phyloP scores from a whole-genome alignment of 2,888 invertebrate genomes.

The Drosophila algonquin region DNA sequence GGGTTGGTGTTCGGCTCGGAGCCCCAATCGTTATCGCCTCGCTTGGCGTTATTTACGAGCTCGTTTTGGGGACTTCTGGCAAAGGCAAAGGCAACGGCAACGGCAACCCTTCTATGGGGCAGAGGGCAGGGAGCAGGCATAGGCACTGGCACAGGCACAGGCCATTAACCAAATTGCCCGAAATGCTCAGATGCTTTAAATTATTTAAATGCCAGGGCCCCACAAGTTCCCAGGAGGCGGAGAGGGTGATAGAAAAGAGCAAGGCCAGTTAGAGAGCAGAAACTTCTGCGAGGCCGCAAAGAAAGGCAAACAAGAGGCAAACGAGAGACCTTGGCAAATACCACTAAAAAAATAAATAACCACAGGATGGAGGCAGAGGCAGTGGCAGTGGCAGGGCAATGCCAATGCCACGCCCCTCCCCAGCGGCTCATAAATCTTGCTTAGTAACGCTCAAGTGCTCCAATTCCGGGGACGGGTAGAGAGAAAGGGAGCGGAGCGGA shows the following conservation, averaged over 20 bases:
- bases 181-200: constrained; percentile 68
- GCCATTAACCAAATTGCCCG: constrained; percentile 76
- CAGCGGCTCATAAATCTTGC: constrained; percentile 74
- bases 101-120: constrained; percentile 33
- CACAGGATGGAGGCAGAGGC: constrained; percentile 15
- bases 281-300: constrained; percentile 50
- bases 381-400: constrained; percentile 22
- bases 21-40: constrained; percentile 31
- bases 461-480: constrained; percentile 5
- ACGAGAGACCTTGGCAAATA: constrained; percentile 52
- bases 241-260: constrained; percentile 22
- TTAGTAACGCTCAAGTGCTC: constrained; percentile 55
- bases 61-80: constrained; percentile 29
- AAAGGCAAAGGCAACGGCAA: too few relatives aligned
- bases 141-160: constrained; percentile 24
- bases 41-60: constrained; percentile 39
- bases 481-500: not conserved
- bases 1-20: constrained; percentile 10
- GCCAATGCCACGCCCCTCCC: constrained; percentile 59
- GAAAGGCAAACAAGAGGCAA: constrained; percentile 66
- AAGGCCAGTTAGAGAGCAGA: constrained; percentile 32
- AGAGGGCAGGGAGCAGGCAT: not conserved
- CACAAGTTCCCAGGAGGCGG: constrained; percentile 1
- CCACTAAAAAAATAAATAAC: constrained; percentile 36
- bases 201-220: constrained; percentile 70